Evolutionary conservation across 2,888 invertebrate species (phyloP).

Genomic region (Lacanobia oleracea): DNA sequence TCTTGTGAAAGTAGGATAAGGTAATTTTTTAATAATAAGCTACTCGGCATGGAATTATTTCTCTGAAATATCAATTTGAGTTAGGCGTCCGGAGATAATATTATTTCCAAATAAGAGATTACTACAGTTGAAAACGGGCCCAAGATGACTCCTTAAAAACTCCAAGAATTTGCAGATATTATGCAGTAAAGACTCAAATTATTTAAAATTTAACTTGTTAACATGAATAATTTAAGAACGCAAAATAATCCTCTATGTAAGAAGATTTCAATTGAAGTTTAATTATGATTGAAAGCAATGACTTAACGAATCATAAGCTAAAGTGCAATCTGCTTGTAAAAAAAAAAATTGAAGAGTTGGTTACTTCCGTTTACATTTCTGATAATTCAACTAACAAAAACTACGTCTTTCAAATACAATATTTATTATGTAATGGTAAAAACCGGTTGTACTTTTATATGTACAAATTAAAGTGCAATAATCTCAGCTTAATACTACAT

Average conservation of each 20-base stretch:
- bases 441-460: slow-evolving; percentile 5
- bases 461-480: slow-evolving; percentile 18
- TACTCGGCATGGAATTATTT: background rate
- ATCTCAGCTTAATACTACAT: slow-evolving; percentile 23
- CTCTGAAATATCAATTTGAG: background rate
- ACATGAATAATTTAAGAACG: background rate
- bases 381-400: slow-evolving; percentile 4
- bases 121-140: background rate
- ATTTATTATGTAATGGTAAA: background rate
- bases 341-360: background rate
- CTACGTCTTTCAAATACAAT: background rate
- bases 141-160: background rate
- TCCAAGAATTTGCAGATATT: background rate
- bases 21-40: background rate
- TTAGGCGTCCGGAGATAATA: background rate
- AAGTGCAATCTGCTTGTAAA: slow-evolving; percentile 7
- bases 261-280: background rate
- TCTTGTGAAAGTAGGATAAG: background rate
- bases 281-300: background rate
- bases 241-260: background rate
- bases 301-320: slow-evolving; percentile 1
- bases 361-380: background rate
- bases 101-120: background rate
- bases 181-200: background rate
- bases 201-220: background rate